Evolutionary conservation across 2,797 vertebrate species (phyloP).

Genomic region (Acrossocheilus fasciatus): DNA sequence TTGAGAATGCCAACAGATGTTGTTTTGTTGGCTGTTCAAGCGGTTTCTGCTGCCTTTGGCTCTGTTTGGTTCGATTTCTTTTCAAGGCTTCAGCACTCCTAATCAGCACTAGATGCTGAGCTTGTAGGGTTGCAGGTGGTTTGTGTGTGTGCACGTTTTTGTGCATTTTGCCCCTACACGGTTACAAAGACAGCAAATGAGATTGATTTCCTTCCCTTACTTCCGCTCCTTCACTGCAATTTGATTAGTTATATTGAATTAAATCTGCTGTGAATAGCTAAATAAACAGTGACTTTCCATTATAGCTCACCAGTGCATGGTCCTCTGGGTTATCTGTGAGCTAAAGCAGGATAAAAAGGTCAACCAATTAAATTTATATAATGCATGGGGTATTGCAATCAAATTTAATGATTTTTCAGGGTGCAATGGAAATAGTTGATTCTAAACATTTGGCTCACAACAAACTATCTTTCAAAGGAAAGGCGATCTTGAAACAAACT

Average conservation of each 20-base stretch:
- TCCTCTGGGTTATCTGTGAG: conserved; percentile 64
- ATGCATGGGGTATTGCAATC: neutral
- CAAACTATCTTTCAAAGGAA: conserved; percentile 2
- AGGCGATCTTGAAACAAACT: neutral
- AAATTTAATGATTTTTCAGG: neutral
- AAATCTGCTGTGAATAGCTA: conserved; percentile 64
- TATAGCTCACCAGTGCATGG: conserved; percentile 62
- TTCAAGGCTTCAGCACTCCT: conserved; percentile 41
- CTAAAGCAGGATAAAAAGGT: conserved; percentile 43
- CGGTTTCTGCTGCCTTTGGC: conserved; percentile 41
- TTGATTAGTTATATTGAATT: conserved; percentile 78
- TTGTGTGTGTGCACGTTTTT: conserved; percentile 43
- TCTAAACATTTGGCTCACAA: neutral
- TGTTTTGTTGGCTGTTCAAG: conserved; percentile 44
- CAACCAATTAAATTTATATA: conserved; percentile 2
- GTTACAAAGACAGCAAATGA: conserved; percentile 58
- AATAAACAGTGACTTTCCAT: conserved; percentile 78
- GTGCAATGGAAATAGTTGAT: neutral
- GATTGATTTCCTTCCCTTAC: conserved; percentile 72
- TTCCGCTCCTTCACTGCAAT: conserved; percentile 70
- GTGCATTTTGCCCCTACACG: conserved; percentile 33
- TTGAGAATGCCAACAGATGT: conserved; percentile 55
- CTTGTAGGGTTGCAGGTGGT: conserved; percentile 48
- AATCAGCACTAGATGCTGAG: conserved; percentile 55
- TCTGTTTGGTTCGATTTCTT: conserved; percentile 51